Evolutionary conservation across 1,140 invertebrate species (phyloP).

Genomic region (Cherax quadricarinatus): DNA sequence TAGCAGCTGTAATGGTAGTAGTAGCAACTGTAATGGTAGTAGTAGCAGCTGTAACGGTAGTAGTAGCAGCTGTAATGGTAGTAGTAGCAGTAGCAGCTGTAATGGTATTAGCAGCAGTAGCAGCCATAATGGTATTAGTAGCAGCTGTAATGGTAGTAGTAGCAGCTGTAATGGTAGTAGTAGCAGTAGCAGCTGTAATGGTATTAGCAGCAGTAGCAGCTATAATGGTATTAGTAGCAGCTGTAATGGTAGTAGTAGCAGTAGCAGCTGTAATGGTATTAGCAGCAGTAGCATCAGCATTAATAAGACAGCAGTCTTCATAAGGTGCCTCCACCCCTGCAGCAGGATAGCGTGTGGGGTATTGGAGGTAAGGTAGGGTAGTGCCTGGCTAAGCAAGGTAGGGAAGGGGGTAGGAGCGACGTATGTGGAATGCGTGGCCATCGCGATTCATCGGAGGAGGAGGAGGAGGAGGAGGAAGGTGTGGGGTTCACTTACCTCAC

Average conservation of each 20-base stretch:
- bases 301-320: not conserved
- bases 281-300: not conserved
- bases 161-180: not conserved
- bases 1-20: not conserved
- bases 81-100: not conserved
- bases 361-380: not conserved
- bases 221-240: not conserved
- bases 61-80: not conserved
- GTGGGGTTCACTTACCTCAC: not conserved
- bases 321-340: too few species aligned
- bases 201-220: not conserved
- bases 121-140: not conserved
- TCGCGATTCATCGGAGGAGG: not conserved
- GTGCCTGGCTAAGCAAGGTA: not conserved
- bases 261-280: not conserved
- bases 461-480: too few species aligned
- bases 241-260: not conserved
- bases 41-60: too few species aligned
- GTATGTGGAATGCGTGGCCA: not conserved
- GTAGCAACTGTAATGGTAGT: constrained; percentile 2
- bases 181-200: not conserved
- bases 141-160: not conserved
- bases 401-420: not conserved
- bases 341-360: not conserved
- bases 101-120: not conserved